Evolutionary conservation across 2,888 invertebrate species (phyloP).

Genomic region (Mimas tiliae): DNA sequence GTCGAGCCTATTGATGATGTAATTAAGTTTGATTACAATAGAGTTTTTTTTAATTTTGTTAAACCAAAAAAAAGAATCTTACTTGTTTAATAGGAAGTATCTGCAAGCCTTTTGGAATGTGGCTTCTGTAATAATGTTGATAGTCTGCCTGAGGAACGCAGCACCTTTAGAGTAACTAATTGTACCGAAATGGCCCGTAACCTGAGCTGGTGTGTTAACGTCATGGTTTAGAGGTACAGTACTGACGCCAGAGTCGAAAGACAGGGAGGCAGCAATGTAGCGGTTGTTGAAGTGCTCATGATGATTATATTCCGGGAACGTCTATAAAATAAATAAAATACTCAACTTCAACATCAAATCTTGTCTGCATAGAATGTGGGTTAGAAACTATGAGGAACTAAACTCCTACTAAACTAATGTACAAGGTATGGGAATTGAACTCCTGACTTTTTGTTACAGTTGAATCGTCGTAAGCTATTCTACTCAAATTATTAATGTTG

Average conservation of each 20-base stretch:
- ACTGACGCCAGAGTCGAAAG: conserved; percentile 64
- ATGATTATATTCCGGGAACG: conserved; percentile 86
- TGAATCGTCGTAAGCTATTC: too few species aligned
- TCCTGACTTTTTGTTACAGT: too few species aligned
- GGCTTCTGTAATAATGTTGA: conserved; percentile 62
- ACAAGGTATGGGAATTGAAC: too few species aligned
- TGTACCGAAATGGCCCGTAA: conserved; percentile 87
- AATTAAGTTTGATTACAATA: too few species aligned
- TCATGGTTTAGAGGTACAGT: conserved; percentile 85
- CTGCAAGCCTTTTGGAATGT: conserved; percentile 63
- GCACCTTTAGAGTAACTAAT: conserved; percentile 89
- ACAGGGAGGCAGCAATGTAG: conserved; percentile 87
- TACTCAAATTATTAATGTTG: too few species aligned
- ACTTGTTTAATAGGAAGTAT: conserved; percentile 79
- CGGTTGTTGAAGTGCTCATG: conserved; percentile 90
- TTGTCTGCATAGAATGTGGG: too few species aligned
- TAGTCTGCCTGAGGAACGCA: conserved; percentile 71
- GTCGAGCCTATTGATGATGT: too few species aligned
- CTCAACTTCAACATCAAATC: not conserved
- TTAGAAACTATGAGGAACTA: too few species aligned
- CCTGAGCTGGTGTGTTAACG: conserved; percentile 86
- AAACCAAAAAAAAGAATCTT: conserved; percentile 34
- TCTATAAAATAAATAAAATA: conserved; percentile 61
- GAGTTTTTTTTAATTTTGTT: too few species aligned
- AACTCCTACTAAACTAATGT: too few species aligned